These are phyloP conservation scores for Pseudomyrmex concolor DNA, from an alignment of 1,140 invertebrate genomes.

Conservation along the genomic window DNA sequence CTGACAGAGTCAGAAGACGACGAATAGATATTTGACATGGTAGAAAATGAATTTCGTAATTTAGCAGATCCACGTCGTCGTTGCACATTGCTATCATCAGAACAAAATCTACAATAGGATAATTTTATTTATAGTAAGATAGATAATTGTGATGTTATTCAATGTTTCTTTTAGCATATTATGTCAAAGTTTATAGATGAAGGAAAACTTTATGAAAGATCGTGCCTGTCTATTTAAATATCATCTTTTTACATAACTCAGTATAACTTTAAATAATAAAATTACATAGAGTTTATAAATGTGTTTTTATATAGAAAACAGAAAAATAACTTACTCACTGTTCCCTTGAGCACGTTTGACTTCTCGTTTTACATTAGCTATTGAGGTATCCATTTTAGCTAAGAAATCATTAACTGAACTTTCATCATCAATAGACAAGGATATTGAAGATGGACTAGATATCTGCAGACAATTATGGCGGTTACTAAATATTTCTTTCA, in stretches of 20 bases:
- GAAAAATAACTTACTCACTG: slow-evolving; percentile 89
- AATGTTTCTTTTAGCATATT: background rate
- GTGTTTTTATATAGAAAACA: background rate
- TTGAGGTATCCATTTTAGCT: slow-evolving; percentile 93
- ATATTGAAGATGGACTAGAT: slow-evolving; percentile 80
- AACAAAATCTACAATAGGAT: slow-evolving; percentile 84
- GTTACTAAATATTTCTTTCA: slow-evolving; percentile 4
- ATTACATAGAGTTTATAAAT: slow-evolving; percentile 19
- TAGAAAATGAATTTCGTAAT: slow-evolving; percentile 85
- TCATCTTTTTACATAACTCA: background rate
- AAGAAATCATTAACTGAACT: slow-evolving; percentile 93
- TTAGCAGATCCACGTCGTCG: slow-evolving; percentile 85
- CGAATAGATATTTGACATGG: slow-evolving; percentile 76
- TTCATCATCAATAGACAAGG: slow-evolving; percentile 86
- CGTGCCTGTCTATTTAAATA: background rate
- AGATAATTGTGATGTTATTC: background rate
- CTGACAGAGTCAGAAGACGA: slow-evolving; percentile 75
- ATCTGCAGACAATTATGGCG: slow-evolving; percentile 65
- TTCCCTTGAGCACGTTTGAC: slow-evolving; percentile 92
- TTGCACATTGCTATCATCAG: slow-evolving; percentile 85
- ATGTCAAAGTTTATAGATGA: background rate
- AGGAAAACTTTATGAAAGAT: background rate
- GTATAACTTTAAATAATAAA: background rate
- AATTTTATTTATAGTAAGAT: background rate
- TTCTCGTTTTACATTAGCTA: slow-evolving; percentile 93